Evolutionary conservation across 2,888 invertebrate genomes (phyloP).

Genomic region (Iphiclides podalirius): DNA sequence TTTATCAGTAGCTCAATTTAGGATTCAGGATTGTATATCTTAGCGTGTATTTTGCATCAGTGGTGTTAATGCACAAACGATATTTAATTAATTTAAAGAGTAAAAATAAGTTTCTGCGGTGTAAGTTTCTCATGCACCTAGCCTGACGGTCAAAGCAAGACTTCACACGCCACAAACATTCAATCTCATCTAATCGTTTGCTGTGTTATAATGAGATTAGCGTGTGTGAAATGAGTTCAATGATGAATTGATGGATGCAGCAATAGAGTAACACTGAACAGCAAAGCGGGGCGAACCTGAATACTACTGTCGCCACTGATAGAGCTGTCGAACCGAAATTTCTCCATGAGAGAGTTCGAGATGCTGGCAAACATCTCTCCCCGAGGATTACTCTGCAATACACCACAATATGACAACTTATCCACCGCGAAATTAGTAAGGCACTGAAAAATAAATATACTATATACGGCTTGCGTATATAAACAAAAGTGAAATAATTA

Average conservation of each 20-base stretch:
- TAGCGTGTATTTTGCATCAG: too few species aligned
- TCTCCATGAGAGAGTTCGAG: conserved; percentile 89
- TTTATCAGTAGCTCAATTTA: too few species aligned
- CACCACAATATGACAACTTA: conserved; percentile 49
- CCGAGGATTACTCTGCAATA: conserved; percentile 85
- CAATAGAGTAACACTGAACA: conserved; percentile 61
- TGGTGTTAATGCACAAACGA: too few species aligned
- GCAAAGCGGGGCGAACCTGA: conserved; percentile 81
- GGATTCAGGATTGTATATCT: too few species aligned
- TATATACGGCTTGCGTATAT: conserved; percentile 35
- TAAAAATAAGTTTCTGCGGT: too few species aligned
- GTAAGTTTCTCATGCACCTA: too few species aligned
- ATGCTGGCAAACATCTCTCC: conserved; percentile 92
- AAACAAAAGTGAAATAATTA: conserved; percentile 24
- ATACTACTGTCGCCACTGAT: conserved; percentile 87
- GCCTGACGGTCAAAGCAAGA: too few species aligned
- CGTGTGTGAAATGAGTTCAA: conserved; percentile 29
- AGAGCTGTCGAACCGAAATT: conserved; percentile 88
- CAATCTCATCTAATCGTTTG: conserved; percentile 6
- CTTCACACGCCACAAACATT: too few species aligned
- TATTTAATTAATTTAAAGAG: too few species aligned
- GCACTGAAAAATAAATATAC: conserved; percentile 53
- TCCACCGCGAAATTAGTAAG: conserved; percentile 34
- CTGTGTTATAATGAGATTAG: conserved; percentile 18
- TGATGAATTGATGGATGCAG: too few species aligned